These are phyloP conservation scores for Neoarius graeffei DNA, from an alignment of 2,113 vertebrate species.

Conservation along the genomic window DNA sequence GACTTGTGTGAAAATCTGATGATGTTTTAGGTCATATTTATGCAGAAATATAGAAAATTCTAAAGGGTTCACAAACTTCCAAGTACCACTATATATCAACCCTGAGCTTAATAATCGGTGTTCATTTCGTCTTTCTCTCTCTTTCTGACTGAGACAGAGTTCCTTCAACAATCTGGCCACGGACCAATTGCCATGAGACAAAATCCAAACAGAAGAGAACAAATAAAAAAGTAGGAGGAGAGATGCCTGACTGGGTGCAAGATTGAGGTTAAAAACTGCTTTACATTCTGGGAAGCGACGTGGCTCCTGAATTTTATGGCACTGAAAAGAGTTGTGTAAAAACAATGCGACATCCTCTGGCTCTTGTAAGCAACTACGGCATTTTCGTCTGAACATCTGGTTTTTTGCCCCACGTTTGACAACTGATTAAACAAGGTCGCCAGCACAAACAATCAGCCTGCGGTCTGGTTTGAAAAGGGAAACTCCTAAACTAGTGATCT, in stretches of 20 bases:
- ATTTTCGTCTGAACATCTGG: slow-evolving; percentile 27
- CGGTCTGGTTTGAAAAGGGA: not conserved
- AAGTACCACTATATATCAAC: not conserved
- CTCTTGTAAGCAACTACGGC: not conserved
- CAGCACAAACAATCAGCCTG: slow-evolving; percentile 42
- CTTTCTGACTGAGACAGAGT: not conserved
- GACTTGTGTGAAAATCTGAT: no score
- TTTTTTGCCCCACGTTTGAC: slow-evolving; percentile 37
- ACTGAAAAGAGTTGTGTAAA: slow-evolving; percentile 39
- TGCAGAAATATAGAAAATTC: no score
- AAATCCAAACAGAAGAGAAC: not conserved
- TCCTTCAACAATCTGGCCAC: not conserved
- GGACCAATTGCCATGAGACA: slow-evolving; percentile 1
- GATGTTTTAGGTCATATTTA: no score
- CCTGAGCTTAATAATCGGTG: not conserved
- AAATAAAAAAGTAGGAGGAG: slow-evolving; percentile 1
- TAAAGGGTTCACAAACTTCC: no score
- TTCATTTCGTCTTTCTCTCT: slow-evolving; percentile 1
- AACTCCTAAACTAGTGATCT: slow-evolving; percentile 6
- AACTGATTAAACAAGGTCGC: slow-evolving; percentile 27
- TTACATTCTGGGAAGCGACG: slow-evolving; percentile 22
- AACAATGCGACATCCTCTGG: slow-evolving; percentile 8
- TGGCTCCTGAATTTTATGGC: slow-evolving; percentile 12
- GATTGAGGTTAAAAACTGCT: not conserved
- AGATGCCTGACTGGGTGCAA: not conserved